phyloP scores from a whole-genome alignment of 2,888 invertebrate species.

The Folsomia candida region DNA sequence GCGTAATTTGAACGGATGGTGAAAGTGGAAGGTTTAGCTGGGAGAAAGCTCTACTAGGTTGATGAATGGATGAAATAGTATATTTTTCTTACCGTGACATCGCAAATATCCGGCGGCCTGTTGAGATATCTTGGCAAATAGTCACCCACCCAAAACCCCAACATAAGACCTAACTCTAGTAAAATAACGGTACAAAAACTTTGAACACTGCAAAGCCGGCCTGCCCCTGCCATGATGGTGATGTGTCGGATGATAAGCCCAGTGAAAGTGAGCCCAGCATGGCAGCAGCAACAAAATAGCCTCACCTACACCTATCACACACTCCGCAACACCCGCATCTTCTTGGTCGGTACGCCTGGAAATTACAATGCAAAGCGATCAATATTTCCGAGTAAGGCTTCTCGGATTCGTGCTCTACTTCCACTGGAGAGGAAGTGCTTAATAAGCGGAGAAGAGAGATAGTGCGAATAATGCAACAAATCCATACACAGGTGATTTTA shows the following conservation, averaged over 20 bases:
- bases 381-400: not conserved
- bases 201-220: conserved; percentile 49
- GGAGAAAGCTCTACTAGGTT: no score
- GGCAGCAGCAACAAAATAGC: not conserved
- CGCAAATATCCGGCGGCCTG: conserved; percentile 45
- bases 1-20: no score
- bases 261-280: no score
- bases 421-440: not conserved
- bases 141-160: conserved; percentile 50
- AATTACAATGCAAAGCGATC: not conserved
- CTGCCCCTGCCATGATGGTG: conserved; percentile 48
- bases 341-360: not conserved
- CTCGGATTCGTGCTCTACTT: not conserved
- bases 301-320: not conserved
- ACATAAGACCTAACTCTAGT: conserved; percentile 48
- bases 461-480: no score
- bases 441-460: no score
- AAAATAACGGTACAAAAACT: conserved; percentile 47
- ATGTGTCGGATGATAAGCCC: conserved; percentile 26
- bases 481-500: no score
- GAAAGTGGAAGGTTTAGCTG: no score
- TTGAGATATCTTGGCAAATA: conserved; percentile 47
- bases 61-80: no score
- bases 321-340: not conserved
- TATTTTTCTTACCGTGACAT: conserved; percentile 52